A percentile compares a stretch with the other conserved stretches of the same genome.
Evolutionary conservation across 1,140 invertebrate species (phyloP).

Genomic region (Drosophila insularis): DNA sequence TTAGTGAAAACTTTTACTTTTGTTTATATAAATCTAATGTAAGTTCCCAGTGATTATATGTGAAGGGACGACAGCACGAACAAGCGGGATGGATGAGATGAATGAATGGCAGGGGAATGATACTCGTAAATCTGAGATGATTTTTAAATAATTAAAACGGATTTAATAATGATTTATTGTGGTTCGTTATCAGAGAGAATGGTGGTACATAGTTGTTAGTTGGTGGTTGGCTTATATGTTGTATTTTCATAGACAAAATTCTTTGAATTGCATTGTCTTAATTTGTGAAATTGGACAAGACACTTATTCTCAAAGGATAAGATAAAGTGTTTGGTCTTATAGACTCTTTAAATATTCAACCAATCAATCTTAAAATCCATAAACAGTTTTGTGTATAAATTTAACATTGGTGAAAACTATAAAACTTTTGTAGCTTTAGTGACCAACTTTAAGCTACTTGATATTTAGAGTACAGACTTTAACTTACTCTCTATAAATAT

Average conservation of each 20-base stretch:
- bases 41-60: constrained; percentile 26
- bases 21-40: constrained; percentile 46
- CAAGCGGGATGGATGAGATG: background rate
- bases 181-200: background rate
- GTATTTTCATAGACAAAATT: too few species aligned
- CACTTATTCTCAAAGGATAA: too few species aligned
- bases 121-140: background rate
- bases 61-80: background rate
- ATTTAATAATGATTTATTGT: constrained; percentile 4
- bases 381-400: too few species aligned
- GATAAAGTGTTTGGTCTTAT: too few species aligned
- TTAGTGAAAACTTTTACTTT: constrained; percentile 54
- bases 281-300: too few species aligned
- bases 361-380: too few species aligned
- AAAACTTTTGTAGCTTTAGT: too few species aligned
- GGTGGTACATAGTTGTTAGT: too few species aligned
- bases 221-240: too few species aligned
- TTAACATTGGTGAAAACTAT: too few species aligned
- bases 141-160: constrained; percentile 9
- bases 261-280: too few species aligned
- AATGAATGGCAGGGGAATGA: background rate
- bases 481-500: background rate
- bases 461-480: background rate
- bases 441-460: background rate
- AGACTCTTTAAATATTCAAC: too few species aligned